Base-by-base conservation (phyloP, 2,888 invertebrate species). In the Troides aeacus region DNA sequence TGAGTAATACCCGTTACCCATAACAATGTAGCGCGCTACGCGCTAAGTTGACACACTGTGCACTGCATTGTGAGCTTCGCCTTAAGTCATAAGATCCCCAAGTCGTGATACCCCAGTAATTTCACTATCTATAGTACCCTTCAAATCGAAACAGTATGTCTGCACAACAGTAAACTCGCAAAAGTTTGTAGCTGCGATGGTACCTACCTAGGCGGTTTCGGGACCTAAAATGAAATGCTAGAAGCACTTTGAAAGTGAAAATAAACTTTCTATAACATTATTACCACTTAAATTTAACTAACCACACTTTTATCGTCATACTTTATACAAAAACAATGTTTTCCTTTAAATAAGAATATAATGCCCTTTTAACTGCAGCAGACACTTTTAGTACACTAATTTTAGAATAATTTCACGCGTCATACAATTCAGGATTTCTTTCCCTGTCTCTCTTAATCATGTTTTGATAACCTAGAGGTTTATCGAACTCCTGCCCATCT, bases 401-500 rank as follows among this genome's bases (percentile, higher is more conserved):
- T 53, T n/a, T n/a, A 53, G 18, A 66, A 61, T 61, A 61, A 73
- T 76, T 73, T 81, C 77, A 89, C 60, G 82, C 90, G 1, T 91
- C 88, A 81, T 88, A 90, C 74, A 91, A 78, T 7, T 89, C 81
- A 7, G 90, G 90, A 59, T 87, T 74, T n/a, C 81, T 66, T 63
- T 85, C 84, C 62, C 36, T 85, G 58, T 84, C 72, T 56, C 75
- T 82, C 53, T 83, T 68, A 10, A 89, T 66, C 5, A 79, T 23
- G 2, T 77, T 83, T 73, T 88, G 81, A 73, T 91, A 91, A 0
- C 92, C 92, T 2, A 81, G 75, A 0, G 85, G 80, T 56, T 74
- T 80, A 60, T 90, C 89, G 0, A 81, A 21, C 0, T 83, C 81
- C 1, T 62, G 70, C 12, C 53, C 30, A 42, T 60, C 61, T 1